phyloP scores from a whole-genome alignment of 1,140 invertebrate species.

The Magallana gigas region DNA sequence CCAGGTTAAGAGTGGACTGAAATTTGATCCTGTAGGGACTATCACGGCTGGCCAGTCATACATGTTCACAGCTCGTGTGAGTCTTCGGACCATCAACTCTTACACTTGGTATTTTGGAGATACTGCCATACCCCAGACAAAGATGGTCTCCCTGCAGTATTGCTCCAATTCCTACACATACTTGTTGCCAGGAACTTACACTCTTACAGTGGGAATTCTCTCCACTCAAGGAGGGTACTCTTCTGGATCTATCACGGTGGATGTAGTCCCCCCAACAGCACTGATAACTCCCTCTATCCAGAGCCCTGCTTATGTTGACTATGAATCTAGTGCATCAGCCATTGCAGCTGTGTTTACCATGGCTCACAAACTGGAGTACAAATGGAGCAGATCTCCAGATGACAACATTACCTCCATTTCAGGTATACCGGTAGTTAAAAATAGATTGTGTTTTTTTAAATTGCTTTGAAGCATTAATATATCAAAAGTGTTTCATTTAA shows the following conservation, averaged over 20 bases:
- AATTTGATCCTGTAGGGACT: constrained; percentile 17
- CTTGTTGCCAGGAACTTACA: constrained; percentile 49
- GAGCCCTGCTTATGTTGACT: constrained; percentile 34
- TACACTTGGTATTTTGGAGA: constrained; percentile 50
- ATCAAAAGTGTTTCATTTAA: no score
- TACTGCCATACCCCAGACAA: not conserved
- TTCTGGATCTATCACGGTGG: constrained; percentile 40
- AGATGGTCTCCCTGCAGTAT: not conserved
- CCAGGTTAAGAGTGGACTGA: constrained; percentile 38
- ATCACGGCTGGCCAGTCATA: constrained; percentile 43
- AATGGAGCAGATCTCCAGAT: constrained; percentile 44
- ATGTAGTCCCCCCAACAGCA: constrained; percentile 26
- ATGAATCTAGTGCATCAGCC: not conserved
- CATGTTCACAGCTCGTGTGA: constrained; percentile 39
- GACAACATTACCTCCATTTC: constrained; percentile 48
- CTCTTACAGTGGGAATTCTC: constrained; percentile 45
- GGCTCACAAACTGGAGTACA: constrained; percentile 47
- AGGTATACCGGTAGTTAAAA: constrained; percentile 31
- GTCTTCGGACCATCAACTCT: constrained; percentile 36
- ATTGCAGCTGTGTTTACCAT: constrained; percentile 24
- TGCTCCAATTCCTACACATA: constrained; percentile 41
- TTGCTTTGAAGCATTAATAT: no score
- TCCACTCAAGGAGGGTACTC: constrained; percentile 4
- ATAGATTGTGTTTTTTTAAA: no score
- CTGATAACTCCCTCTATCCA: constrained; percentile 25